Percentiles rank a stretch among this genome's conserved stretches.
These are phyloP conservation scores for Teleiodes luculella DNA, from an alignment of 2,888 invertebrate genomes.

Conservation along the genomic window DNA sequence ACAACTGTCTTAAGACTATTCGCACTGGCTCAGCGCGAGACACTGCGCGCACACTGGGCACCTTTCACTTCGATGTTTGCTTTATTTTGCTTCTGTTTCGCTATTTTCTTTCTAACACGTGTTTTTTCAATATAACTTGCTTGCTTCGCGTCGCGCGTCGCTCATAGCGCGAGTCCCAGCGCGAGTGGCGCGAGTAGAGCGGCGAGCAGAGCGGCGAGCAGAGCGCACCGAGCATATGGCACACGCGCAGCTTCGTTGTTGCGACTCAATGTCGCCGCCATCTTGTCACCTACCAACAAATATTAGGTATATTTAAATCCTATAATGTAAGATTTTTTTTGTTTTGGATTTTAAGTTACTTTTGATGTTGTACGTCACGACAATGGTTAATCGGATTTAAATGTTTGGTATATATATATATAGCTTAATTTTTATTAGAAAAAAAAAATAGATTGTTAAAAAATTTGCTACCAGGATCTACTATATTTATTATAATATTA, in stretches of 20 bases:
- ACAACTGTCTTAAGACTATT: too few species aligned
- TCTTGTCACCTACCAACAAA: conserved; percentile 87
- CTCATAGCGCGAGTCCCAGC: neutral
- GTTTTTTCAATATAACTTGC: too few species aligned
- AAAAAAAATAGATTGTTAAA: too few species aligned
- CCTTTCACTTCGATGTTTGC: neutral
- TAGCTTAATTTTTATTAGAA: too few species aligned
- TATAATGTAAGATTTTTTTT: neutral
- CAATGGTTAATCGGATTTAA: too few species aligned
- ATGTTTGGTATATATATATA: too few species aligned
- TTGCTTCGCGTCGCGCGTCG: neutral
- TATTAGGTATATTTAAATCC: neutral
- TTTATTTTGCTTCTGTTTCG: neutral
- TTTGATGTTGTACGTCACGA: too few species aligned
- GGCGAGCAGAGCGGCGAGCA: conserved; percentile 15
- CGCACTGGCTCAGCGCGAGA: too few species aligned
- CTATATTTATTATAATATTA: too few species aligned
- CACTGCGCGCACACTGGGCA: neutral
- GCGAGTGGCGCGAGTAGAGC: conserved; percentile 15
- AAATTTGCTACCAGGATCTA: too few species aligned
- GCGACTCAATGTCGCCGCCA: conserved; percentile 91
- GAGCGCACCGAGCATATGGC: conserved; percentile 9
- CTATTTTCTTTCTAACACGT: too few species aligned
- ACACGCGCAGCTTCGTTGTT: conserved; percentile 66
- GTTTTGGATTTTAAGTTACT: too few species aligned